Percentiles rank a stretch among this genome's conserved stretches.
Evolutionary conservation across 2,797 vertebrate genomes (phyloP).

Genomic region (Thamnophis elegans): DNA sequence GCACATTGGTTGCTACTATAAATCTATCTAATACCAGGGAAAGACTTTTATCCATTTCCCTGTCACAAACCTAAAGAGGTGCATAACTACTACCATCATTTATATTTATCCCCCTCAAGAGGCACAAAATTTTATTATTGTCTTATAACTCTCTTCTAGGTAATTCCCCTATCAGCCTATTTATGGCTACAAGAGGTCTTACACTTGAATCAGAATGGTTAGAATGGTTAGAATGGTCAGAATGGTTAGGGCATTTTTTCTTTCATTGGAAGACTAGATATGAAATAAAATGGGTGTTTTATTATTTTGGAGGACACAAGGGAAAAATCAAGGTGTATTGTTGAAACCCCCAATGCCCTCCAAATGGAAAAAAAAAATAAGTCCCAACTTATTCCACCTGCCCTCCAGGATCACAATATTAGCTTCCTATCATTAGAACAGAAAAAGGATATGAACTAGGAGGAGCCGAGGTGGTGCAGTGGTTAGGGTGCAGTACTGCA

Average conservation of each 20-base stretch:
- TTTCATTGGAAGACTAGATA: neutral
- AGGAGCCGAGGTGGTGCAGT: too few species aligned
- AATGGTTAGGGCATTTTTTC: neutral
- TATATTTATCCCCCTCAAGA: neutral
- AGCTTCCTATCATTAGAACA: neutral
- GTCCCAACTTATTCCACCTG: neutral
- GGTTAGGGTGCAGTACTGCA: too few species aligned
- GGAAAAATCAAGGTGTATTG: neutral
- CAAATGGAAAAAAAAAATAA: neutral
- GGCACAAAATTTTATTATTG: neutral
- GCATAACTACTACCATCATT: neutral
- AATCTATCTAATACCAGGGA: neutral
- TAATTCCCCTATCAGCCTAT: neutral
- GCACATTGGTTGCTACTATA: neutral
- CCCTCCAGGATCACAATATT: neutral
- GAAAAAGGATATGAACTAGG: neutral
- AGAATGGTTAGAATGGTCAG: too few species aligned
- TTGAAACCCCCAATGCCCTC: neutral
- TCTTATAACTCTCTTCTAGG: neutral
- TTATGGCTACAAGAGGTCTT: neutral
- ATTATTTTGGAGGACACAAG: neutral
- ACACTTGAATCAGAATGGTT: too few species aligned
- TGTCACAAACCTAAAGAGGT: neutral
- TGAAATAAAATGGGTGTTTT: neutral
- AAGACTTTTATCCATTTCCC: neutral